Evolutionary conservation across 2,888 invertebrate species (phyloP).

Genomic region (Siphonodentalium dalli): DNA sequence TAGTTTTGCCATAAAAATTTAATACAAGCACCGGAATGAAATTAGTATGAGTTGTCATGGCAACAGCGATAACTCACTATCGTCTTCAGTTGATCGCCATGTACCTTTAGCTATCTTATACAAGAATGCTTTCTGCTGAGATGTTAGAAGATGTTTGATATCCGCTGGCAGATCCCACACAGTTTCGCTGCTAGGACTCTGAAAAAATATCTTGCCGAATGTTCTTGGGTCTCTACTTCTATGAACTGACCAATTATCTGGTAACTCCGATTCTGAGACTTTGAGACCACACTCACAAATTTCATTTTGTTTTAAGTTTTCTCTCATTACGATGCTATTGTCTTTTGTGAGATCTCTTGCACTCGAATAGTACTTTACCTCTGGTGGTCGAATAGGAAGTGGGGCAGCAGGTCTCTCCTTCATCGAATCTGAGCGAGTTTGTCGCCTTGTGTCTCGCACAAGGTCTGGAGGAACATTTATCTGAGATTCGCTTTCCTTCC

Average conservation of each 20-base stretch:
- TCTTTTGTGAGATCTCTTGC: slow-evolving; percentile 36
- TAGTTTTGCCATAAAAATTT: too few relatives aligned
- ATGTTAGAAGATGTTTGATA: slow-evolving; percentile 34
- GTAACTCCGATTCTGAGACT: slow-evolving; percentile 38
- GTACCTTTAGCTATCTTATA: too few relatives aligned
- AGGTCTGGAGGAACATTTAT: too few relatives aligned
- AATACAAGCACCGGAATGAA: too few relatives aligned
- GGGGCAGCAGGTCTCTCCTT: slow-evolving; percentile 33
- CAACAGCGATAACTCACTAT: too few relatives aligned
- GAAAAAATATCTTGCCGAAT: slow-evolving; percentile 39
- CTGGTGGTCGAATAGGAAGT: slow-evolving; percentile 20
- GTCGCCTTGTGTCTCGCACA: too few relatives aligned
- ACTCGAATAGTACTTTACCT: slow-evolving; percentile 32
- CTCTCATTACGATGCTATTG: slow-evolving; percentile 36
- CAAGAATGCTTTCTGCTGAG: slow-evolving; percentile 19
- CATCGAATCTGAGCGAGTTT: background rate
- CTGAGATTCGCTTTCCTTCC: too few relatives aligned
- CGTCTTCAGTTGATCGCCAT: too few relatives aligned
- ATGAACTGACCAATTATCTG: slow-evolving; percentile 46
- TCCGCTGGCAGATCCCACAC: slow-evolving; percentile 41
- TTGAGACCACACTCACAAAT: slow-evolving; percentile 49
- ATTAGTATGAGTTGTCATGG: too few relatives aligned
- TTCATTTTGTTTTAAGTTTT: slow-evolving; percentile 38
- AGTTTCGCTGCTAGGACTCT: slow-evolving; percentile 38
- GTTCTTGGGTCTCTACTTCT: slow-evolving; percentile 39